Evolutionary conservation across 2,888 invertebrate genomes (phyloP).

Genomic region (Drosophila paracracens): DNA sequence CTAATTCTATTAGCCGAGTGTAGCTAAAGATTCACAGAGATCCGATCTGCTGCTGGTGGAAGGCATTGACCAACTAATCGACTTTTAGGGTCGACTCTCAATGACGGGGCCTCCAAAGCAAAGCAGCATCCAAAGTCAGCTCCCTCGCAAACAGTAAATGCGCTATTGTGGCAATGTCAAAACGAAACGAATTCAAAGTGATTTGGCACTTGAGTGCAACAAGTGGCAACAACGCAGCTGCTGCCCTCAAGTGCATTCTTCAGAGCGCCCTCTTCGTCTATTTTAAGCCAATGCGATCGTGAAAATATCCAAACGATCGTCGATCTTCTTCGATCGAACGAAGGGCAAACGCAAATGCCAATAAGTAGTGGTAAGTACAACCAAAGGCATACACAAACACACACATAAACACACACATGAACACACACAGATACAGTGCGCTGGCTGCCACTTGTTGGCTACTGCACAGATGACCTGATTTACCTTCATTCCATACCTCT

Average conservation of each 20-base stretch:
- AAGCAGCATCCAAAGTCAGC: constrained; percentile 22
- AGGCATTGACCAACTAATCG: constrained; percentile 78
- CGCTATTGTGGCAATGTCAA: constrained; percentile 59
- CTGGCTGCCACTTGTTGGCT: constrained; percentile 57
- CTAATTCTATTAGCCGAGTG: constrained; percentile 45
- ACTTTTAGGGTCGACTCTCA: constrained; percentile 70
- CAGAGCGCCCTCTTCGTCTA: constrained; percentile 38
- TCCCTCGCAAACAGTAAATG: constrained; percentile 30
- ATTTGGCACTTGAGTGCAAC: constrained; percentile 76
- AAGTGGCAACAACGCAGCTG: constrained; percentile 74
- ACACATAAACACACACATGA: neutral
- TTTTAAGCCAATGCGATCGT: constrained; percentile 64
- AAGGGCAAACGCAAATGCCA: constrained; percentile 74
- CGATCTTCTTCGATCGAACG: constrained; percentile 38
- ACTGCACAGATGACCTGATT: constrained; percentile 77
- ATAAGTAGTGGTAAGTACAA: constrained; percentile 37
- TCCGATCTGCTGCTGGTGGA: constrained; percentile 14
- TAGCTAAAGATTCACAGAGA: constrained; percentile 7
- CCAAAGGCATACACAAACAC: constrained; percentile 11
- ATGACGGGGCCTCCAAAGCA: constrained; percentile 68
- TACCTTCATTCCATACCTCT: constrained; percentile 16
- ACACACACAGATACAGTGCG: constrained; percentile 10
- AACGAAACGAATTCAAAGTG: constrained; percentile 34
- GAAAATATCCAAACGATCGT: constrained; percentile 60
- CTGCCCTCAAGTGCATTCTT: constrained; percentile 72